Percentiles rank a stretch among this genome's conserved stretches.
Conservation (phyloP, 2,797 vertebrate species). For the Melanotaenia pygmaea region DNA sequence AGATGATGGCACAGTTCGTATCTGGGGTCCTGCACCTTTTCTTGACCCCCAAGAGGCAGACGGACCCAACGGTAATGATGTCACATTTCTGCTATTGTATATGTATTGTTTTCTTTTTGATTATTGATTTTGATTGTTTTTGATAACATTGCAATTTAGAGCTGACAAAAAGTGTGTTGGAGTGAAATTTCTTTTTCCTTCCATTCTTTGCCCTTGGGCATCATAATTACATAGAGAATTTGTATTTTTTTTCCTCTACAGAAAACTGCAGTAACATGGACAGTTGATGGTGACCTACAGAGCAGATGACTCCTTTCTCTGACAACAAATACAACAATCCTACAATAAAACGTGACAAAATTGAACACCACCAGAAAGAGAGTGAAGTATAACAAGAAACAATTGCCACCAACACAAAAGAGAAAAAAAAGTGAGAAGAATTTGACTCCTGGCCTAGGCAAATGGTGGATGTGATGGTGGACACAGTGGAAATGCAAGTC, state of each 20-base stretch:
- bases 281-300: constrained; percentile 96
- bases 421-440: constrained; percentile 74
- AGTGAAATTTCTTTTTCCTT: background rate
- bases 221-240: background rate
- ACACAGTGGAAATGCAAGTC: constrained; percentile 60
- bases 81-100: background rate
- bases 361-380: constrained; percentile 64
- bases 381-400: constrained; percentile 59
- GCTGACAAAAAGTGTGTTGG: background rate
- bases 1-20: constrained; percentile 96
- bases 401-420: constrained; percentile 73
- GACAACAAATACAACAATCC: constrained; percentile 78
- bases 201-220: background rate
- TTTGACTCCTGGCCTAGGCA: constrained; percentile 53
- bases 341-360: constrained; percentile 76
- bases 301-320: constrained; percentile 87
- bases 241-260: constrained; percentile 74
- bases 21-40: constrained; percentile 98
- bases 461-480: constrained; percentile 56
- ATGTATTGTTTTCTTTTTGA: background rate
- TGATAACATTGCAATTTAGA: background rate
- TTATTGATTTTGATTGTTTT: background rate
- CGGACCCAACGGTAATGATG: constrained; percentile 82
- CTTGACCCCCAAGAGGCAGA: constrained; percentile 93
- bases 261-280: constrained; percentile 99